phyloP scores from a whole-genome alignment of 2,113 vertebrate species.

The Miniopterus natalensis region DNA sequence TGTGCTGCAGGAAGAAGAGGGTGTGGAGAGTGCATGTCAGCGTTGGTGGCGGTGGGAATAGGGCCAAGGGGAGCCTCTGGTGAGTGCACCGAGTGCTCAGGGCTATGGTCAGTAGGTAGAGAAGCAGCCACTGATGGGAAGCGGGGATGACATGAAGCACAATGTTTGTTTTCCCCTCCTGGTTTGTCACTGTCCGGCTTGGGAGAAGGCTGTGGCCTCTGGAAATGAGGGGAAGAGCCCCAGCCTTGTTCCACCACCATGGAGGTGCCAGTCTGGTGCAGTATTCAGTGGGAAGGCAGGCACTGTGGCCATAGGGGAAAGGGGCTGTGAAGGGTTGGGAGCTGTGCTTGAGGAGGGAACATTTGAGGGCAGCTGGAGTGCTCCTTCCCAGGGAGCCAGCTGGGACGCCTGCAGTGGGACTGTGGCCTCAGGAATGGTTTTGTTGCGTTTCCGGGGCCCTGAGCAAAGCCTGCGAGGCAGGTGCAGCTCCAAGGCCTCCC shows the following conservation, averaged over 20 bases:
- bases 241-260: neutral
- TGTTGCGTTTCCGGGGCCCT: neutral
- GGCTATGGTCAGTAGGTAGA: neutral
- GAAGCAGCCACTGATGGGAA: neutral
- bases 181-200: neutral
- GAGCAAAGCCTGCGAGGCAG: neutral
- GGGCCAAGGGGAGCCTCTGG: neutral
- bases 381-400: neutral
- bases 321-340: neutral
- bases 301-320: neutral
- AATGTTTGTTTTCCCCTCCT: neutral
- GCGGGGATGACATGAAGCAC: neutral
- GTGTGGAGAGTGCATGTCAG: neutral
- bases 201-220: too few species aligned
- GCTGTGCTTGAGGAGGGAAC: neutral
- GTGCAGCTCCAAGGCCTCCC: neutral
- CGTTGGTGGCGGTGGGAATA: neutral
- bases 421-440: neutral
- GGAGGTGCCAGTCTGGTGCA: neutral
- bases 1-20: neutral
- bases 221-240: neutral
- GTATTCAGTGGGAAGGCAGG: neutral
- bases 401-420: neutral
- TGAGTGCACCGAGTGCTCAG: neutral
- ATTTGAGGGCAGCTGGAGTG: neutral